Base-by-base conservation (phyloP, 2,797 vertebrate genomes). In the Gobionotothen gibberifrons region DNA sequence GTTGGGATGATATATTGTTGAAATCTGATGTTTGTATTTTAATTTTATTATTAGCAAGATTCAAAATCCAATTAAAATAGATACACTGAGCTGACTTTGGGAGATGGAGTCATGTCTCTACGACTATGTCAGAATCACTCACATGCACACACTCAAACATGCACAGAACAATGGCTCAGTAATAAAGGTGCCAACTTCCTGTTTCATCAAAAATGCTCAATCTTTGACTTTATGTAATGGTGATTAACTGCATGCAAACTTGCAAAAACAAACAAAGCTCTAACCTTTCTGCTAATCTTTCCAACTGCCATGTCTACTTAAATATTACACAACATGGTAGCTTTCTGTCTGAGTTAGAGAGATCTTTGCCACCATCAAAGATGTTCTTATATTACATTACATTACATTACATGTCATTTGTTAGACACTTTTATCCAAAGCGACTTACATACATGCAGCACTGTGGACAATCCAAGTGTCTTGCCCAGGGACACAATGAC, bases 41-140 rank as follows among this genome's bases (percentile, higher is more conserved):
- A 5, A 51, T 56, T 16, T 56, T 5, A 55, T 26, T 16, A 26
- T 54, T 56, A 36, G 7, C 12, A 4, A 11, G 36, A 29, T 29
- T 63, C 32, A 36, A 36, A 12, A 55, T 43, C 1, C 32, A 8
- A 40, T 55, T 19, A 46, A 60, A 46, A 8, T 15, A 17, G 13
- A 16, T 21, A 32, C 42, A 17, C 29, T 46, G 0, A 17, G 29
- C 52, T 5, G 15, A 47, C 9, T 69, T 4, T 14, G 42, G 17
- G 1, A 58, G 51, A 60, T 60, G 55, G 17, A 67, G 46, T 61
- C 70, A 52, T 72, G 72, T 58, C 54, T 78, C 22, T 5, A 51
- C 21, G 19, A 22, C 19, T 22, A 12, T 68, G 32, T 39, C 13
- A 22, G 26, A 15, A 32, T 47, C 61, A 47, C 55, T 26, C n/a